Conservation (phyloP, 1,140 invertebrate species). For the Drosophila navojoa region DNA sequence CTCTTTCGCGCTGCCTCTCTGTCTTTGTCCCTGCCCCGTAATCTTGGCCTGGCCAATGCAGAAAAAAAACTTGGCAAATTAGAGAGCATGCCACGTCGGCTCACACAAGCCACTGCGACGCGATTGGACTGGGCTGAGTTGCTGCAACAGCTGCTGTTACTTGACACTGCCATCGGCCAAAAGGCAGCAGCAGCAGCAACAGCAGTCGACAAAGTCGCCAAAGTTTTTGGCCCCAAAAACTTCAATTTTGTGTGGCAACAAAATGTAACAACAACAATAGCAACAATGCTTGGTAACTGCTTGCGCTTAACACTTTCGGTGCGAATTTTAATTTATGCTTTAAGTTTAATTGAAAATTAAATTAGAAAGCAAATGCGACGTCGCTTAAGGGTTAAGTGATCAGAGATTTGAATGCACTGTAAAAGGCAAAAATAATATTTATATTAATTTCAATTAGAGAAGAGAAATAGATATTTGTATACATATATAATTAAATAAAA, state of each 20-base stretch:
- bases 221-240: conserved; percentile 41
- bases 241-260: conserved; percentile 58
- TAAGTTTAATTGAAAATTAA: conserved; percentile 60
- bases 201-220: conserved; percentile 43
- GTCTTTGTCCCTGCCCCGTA: background rate
- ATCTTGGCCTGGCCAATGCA: background rate
- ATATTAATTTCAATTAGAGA: no score
- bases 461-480: no score
- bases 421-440: background rate
- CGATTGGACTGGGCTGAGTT: conserved; percentile 9
- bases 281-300: conserved; percentile 54
- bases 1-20: background rate
- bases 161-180: conserved; percentile 44
- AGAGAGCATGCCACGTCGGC: conserved; percentile 26
- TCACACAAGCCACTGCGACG: conserved; percentile 18
- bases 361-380: conserved; percentile 44
- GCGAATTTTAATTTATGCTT: conserved; percentile 51
- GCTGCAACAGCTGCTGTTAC: conserved; percentile 62
- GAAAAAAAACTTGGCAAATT: conserved; percentile 30
- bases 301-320: conserved; percentile 66
- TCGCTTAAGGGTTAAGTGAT: background rate
- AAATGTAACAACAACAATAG: conserved; percentile 20
- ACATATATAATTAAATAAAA: no score
- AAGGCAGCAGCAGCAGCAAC: conserved; percentile 27
- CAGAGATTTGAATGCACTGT: background rate